Base-by-base conservation (phyloP, 2,888 invertebrate species). In the Heliconius sara region DNA sequence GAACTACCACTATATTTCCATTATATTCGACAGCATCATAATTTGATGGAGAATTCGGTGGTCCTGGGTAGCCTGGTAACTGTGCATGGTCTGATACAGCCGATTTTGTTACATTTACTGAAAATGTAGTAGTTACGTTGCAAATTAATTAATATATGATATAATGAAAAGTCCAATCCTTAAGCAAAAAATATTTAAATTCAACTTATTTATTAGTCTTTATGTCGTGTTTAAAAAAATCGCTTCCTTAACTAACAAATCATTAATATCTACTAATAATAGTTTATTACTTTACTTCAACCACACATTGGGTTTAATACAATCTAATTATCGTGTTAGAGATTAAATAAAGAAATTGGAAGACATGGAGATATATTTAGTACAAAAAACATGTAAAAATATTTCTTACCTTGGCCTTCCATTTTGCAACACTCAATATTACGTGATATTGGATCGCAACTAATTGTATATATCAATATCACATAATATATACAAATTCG, bases 371-470 rank as follows among this genome's bases (percentile, higher is more conserved):
- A 52, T 52, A 52, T 52, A 60, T 60, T 60, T n/a, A n/a, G 9
- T n/a, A 60, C n/a, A 22, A 60, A 60, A 60, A n/a, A 22, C 1
- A n/a, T 12, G 12, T 57, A 47, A 71, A 27, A 22, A 52, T 52
- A 27, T 6, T 67, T 52, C 22, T 60, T 72, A 72, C 72, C 47
- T 72, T 72, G 52, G 30, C 22, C 22, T 22, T 72, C 71, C 71
- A 72, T 72, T 72, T 72, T 57, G 52, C n/a, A 52, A 57, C 71
- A 22, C 71, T 72, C 30, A 30, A 30, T 72, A 57, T 57, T 22
- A 57, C 25, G 52, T n/a, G n/a, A n/a, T n/a, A 72, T 72, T 10
- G 22, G 6, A 72, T 22, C 30, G 6, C 22, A 22, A 72, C 52
- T 72, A 72, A 72, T 72, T 52, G 22, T 12, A 57, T 13, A 71